Evolutionary conservation across 1,140 invertebrate species (phyloP).

Genomic region (Drosophila nikananu): DNA sequence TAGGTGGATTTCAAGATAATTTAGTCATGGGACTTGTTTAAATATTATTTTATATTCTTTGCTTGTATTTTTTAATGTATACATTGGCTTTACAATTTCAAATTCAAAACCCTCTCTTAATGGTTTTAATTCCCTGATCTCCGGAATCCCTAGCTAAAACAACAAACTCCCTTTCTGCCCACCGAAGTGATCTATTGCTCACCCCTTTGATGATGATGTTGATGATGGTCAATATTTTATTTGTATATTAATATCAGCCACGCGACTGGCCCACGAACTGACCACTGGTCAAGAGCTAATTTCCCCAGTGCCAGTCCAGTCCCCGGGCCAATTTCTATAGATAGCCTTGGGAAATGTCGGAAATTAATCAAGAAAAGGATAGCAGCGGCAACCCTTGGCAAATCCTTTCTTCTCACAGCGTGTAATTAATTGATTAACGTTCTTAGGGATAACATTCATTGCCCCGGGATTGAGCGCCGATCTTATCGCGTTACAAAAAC

Average conservation of each 20-base stretch:
- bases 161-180: constrained; percentile 19
- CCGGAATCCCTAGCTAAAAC: constrained; percentile 9
- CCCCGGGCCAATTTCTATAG: constrained; percentile 58
- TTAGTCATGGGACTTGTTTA: background rate
- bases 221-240: constrained; percentile 71
- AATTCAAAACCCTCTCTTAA: background rate
- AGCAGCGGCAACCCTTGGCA: constrained; percentile 50
- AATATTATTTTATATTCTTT: background rate
- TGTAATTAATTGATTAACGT: constrained; percentile 84
- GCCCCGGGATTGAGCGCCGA: constrained; percentile 61
- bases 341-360: constrained; percentile 69
- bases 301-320: constrained; percentile 40
- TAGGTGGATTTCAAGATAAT: background rate
- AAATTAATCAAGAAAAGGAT: constrained; percentile 65
- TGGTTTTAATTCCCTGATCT: constrained; percentile 10
- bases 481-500: constrained; percentile 79
- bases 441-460: constrained; percentile 74
- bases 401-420: constrained; percentile 68
- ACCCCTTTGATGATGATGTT: constrained; percentile 33
- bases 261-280: constrained; percentile 68
- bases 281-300: constrained; percentile 73
- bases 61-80: background rate
- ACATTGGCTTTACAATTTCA: background rate
- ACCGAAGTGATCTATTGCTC: constrained; percentile 10
- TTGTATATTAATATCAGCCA: constrained; percentile 77